Base-by-base conservation (phyloP, 2,888 invertebrate genomes). In the Ptycholaimellus sp. region DNA sequence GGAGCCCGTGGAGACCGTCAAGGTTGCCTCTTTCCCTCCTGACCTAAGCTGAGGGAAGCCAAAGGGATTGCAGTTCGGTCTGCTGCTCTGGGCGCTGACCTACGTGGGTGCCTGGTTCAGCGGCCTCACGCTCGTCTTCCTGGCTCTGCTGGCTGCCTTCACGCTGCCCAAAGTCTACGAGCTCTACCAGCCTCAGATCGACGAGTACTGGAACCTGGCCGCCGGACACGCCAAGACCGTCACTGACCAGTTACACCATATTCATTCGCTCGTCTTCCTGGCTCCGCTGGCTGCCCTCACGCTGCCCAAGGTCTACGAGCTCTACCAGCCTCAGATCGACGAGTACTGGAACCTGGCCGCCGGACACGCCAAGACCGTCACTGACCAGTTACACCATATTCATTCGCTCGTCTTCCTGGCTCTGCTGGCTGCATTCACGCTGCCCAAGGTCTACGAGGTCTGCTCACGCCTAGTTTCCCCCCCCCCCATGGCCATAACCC, bases 71-170 rank as follows among this genome's bases (percentile, higher is more conserved):
- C 81, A 90, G 71, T 93, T 93, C 65, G 83, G 77, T 51, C 73
- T 83, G 50, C 68, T 83, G 56, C 70, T 93, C 60, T 93, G 87
- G 87, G 76, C 78, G 56, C 71, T 93, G 65, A 93, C 93, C 43
- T 93, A 90, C 64, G 70, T 93, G 56, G 93, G 93, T 57, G 76
- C 85, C 55, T 90, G 85, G 80, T 90, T 96, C 71, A 93, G 93
- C 65, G 93, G 90, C 64, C 80, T 93, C 75, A 87, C 90, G 51
- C 73, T 96, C 54, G 74, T 93, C 59, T 85, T 90, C 59, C 72
- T 93, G 59, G 78, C 87, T 83, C 60, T 65, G 70, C 52, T 31
- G 20, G 25, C 9, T 16, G 5, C n/a, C 14, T 90, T 90, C 70
- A 76, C 85, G 50, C 69, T 87, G 66, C 90, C 90, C 45, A 90